These are phyloP conservation scores for Perca flavescens DNA, from an alignment of 2,113 vertebrate species.

Conservation along the genomic window DNA sequence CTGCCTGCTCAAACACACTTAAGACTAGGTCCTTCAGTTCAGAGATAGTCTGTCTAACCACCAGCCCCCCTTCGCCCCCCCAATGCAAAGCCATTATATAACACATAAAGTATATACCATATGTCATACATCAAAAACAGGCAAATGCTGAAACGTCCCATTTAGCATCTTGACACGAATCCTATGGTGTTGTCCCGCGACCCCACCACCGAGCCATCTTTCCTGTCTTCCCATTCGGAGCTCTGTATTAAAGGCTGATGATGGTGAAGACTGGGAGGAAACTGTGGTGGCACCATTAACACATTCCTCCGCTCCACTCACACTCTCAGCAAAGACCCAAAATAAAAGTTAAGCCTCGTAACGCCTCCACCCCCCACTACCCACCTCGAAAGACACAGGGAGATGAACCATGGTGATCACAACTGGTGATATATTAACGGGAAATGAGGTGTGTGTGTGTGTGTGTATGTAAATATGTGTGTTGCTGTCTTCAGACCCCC, in stretches of 20 bases:
- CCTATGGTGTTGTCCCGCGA: neutral
- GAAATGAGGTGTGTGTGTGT: slow-evolving; percentile 60
- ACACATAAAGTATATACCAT: slow-evolving; percentile 63
- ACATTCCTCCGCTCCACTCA: slow-evolving; percentile 79
- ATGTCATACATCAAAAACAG: slow-evolving; percentile 69
- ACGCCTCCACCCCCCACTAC: slow-evolving; percentile 5
- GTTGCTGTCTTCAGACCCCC: slow-evolving; percentile 49
- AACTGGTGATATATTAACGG: slow-evolving; percentile 75
- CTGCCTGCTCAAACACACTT: neutral
- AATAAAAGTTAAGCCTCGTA: slow-evolving; percentile 56
- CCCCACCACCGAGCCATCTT: neutral
- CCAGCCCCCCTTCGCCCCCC: neutral
- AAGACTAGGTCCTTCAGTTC: slow-evolving; percentile 2
- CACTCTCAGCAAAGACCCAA: slow-evolving; percentile 61
- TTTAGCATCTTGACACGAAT: slow-evolving; percentile 39
- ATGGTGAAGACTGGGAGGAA: slow-evolving; percentile 73
- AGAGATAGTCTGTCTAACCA: slow-evolving; percentile 17
- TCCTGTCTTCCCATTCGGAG: slow-evolving; percentile 15
- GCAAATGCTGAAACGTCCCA: slow-evolving; percentile 38
- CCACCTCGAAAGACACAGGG: slow-evolving; percentile 32
- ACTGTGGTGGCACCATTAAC: slow-evolving; percentile 79
- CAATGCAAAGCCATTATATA: slow-evolving; percentile 43
- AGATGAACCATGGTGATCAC: slow-evolving; percentile 53
- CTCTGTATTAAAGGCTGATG: slow-evolving; percentile 64
- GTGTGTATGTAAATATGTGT: slow-evolving; percentile 11